A percentile compares a stretch with the other conserved stretches of the same genome.
Conservation (phyloP, 1,140 invertebrate species). For the Manduca sexta region DNA sequence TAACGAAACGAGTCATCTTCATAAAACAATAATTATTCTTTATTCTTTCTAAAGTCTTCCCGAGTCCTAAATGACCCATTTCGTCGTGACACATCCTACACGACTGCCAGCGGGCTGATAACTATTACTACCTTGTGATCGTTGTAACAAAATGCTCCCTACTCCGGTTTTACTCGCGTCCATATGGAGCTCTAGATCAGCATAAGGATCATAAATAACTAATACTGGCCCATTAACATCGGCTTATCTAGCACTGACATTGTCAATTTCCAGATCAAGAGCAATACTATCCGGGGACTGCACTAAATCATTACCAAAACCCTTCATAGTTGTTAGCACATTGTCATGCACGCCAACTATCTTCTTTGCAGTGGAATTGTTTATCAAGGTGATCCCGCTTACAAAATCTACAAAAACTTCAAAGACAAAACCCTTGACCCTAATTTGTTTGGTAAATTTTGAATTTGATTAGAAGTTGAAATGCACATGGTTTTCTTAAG, state of each 20-base stretch:
- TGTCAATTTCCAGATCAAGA: constrained; percentile 16
- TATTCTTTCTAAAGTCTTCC: too few species aligned
- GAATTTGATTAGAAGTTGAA: background rate
- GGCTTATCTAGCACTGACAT: constrained; percentile 13
- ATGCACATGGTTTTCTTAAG: constrained; percentile 12
- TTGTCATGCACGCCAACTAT: constrained; percentile 3
- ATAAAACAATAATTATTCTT: too few species aligned
- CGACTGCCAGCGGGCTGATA: too few species aligned
- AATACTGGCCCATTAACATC: too few species aligned
- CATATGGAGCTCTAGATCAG: too few species aligned
- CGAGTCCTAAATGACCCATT: too few species aligned
- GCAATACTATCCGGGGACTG: constrained; percentile 8
- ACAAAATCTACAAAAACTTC: constrained; percentile 19
- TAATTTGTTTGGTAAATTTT: constrained; percentile 14
- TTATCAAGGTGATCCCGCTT: constrained; percentile 12
- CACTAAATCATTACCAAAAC: constrained; percentile 21
- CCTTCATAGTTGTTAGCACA: constrained; percentile 4
- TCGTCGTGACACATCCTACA: too few species aligned
- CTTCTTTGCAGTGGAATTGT: background rate
- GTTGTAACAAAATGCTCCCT: too few species aligned
- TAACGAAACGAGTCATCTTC: too few species aligned
- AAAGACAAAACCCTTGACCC: constrained; percentile 1
- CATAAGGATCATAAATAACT: too few species aligned
- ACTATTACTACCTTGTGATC: too few species aligned
- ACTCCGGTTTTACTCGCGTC: too few species aligned